Evolutionary conservation across 2,113 vertebrate species (phyloP), one percentile per base, ranked within the genome.

Genomic region (Cardinalis cardinalis): DNA sequence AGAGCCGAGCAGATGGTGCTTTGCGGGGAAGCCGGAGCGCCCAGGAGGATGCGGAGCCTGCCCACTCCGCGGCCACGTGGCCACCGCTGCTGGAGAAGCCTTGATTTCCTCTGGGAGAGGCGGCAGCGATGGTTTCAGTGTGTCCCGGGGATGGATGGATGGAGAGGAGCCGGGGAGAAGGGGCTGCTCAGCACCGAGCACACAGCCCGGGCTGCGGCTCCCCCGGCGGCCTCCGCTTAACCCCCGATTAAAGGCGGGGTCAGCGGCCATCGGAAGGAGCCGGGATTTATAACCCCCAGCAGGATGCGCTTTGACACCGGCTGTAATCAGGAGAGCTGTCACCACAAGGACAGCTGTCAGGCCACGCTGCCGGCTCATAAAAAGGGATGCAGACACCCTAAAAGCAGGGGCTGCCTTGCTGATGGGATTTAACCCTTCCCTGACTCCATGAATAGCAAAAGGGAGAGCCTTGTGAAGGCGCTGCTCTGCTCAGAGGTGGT

Each of bases 61-160:
- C 98, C 98, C 98, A 97, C 97, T 73, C 96, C 23, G 26, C 4
- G 48, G 96, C 97, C 98, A 98, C 97, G 97, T 97, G 98, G 98
- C 97, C 97, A 66, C 82, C 85, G 49, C 75, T 12, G 92, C 96
- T 94, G 15, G 94, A 97, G 97, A 96, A 99, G 94, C 97, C 97
- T 97, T 99, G 98, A 99, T 99, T 99, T 99, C 99, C 99, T 99
- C 96, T 92, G 99, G 99, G 99, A 99, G 96, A 95, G 88, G 79
- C 95, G 80, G 96, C 46, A 29, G 95, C 96, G 84, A 97, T 95
- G 97, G 96, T 96, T 84, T 85, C 78, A 94, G 96, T 43, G 95
- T 82, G 44, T 97, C 96, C 95, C 87, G 52, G 68, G 1, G 36
- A 95, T 23, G 52, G 90, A 51, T 94, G 93, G 84, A 60, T 59